Base-by-base conservation (phyloP, 2,888 invertebrate species). In the Brachyptera putata region DNA sequence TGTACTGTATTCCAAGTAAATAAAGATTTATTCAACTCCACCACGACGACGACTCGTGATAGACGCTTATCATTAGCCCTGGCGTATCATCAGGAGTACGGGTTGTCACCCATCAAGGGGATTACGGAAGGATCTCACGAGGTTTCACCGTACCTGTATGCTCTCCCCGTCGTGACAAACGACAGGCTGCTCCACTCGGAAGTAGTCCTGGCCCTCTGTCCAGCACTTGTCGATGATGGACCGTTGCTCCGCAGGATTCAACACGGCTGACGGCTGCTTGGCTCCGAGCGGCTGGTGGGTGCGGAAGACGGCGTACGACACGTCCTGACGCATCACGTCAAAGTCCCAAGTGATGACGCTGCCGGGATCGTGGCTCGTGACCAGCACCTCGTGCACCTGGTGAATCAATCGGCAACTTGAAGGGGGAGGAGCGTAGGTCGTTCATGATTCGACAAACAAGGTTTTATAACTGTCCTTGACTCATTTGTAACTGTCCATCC, bases 341-440 rank as follows among this genome's bases (percentile, higher is more conserved):
- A 95, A 96, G 77, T 96, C 96, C 95, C 95, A 96, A 22, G 95
- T 95, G 46, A 96, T 80, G 62, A 96, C 94, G 73, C 91, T 87
- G 68, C 92, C 92, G 13, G 87, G 85, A 74, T 94, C 92, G 59
- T 86, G 81, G 67, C 91, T 90, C 55, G 82, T 80, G 57, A 96
- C 85, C 64, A 90, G 77, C 65, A 89, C 84, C 71, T 90, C 88
- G 73, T 89, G 88, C 22, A 85, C 82, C 79, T 89, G 80, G n/a
- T n/a, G n/a, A n/a, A n/a, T n/a, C n/a, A n/a, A n/a, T n/a, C n/a
- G n/a, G n/a, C n/a, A n/a, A n/a, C n/a, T n/a, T n/a, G n/a, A n/a
- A n/a, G n/a, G n/a, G n/a, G n/a, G n/a, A n/a, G n/a, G n/a, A n/a
- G n/a, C n/a, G n/a, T n/a, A n/a, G n/a, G n/a, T n/a, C n/a, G n/a